phyloP scores from a whole-genome alignment of 1,140 invertebrate species.

The Asobara japonica region DNA sequence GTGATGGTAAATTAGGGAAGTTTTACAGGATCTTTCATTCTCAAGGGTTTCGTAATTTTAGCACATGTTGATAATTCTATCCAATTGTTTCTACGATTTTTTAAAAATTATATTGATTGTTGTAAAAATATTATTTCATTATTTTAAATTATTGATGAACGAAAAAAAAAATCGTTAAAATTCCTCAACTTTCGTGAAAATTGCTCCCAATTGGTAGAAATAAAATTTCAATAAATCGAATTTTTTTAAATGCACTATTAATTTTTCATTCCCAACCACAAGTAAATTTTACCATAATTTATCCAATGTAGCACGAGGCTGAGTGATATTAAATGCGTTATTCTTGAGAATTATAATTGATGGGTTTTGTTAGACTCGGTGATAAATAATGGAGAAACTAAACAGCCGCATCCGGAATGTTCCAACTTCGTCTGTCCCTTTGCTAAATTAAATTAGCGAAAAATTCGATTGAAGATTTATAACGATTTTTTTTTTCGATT shows the following conservation, averaged over 20 bases:
- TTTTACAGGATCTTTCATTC: slow-evolving; percentile 1
- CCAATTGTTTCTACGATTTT: slow-evolving; percentile 3
- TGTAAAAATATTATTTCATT: neutral
- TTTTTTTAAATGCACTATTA: slow-evolving; percentile 6
- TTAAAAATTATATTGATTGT: neutral
- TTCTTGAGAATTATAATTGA: slow-evolving; percentile 9
- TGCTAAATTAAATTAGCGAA: neutral
- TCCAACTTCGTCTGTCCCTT: slow-evolving; percentile 25
- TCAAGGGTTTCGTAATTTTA: slow-evolving; percentile 42
- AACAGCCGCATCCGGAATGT: slow-evolving; percentile 29
- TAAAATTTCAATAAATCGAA: neutral
- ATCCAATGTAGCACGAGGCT: neutral
- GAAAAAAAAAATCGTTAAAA: neutral
- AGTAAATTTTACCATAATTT: neutral
- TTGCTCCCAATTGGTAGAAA: neutral
- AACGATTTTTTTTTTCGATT: neutral
- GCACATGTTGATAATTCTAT: slow-evolving; percentile 38
- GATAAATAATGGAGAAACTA: slow-evolving; percentile 5
- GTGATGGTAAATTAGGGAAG: slow-evolving; percentile 46
- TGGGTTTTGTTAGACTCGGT: neutral
- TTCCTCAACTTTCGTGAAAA: neutral
- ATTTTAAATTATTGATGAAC: neutral
- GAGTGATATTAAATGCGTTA: slow-evolving; percentile 2
- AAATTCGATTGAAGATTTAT: slow-evolving; percentile 1
- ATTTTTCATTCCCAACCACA: neutral